A percentile compares a stretch with the other conserved stretches of the same genome.
Evolutionary conservation across 2,888 invertebrate genomes (phyloP).

Genomic region (Tanypteryx hageni): DNA sequence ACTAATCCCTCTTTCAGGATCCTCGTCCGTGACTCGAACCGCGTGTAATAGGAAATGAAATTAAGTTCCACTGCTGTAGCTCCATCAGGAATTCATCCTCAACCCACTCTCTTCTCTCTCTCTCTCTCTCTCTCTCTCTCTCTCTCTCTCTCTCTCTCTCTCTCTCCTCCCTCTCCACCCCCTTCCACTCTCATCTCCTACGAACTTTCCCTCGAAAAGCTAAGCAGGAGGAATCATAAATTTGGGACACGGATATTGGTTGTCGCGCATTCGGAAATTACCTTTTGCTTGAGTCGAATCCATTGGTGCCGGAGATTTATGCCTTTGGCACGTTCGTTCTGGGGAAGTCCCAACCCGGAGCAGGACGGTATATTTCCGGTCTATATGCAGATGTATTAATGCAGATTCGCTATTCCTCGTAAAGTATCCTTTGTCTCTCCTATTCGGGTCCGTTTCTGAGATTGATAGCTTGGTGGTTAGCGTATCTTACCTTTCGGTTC

Average conservation of each 20-base stretch:
- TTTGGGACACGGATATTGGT: slow-evolving; percentile 49
- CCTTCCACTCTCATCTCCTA: not conserved
- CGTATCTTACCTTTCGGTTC: not conserved
- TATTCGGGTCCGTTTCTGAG: not conserved
- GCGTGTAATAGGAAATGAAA: slow-evolving; percentile 19
- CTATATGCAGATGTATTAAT: not conserved
- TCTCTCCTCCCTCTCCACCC: not conserved
- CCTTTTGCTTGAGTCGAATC: slow-evolving; percentile 35
- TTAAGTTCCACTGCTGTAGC: slow-evolving; percentile 11
- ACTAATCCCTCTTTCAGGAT: not conserved
- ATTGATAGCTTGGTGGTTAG: not conserved
- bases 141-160: not conserved
- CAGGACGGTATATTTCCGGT: not conserved
- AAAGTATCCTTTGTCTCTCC: slow-evolving; percentile 5
- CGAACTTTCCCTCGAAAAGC: not conserved
- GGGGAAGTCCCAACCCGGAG: not conserved
- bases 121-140: not conserved
- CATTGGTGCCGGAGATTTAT: slow-evolving; percentile 14
- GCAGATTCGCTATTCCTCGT: slow-evolving; percentile 3
- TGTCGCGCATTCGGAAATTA: slow-evolving; percentile 59
- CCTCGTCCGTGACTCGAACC: not conserved
- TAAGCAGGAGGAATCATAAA: slow-evolving; percentile 53
- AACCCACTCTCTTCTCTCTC: no score
- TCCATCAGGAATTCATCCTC: not conserved
- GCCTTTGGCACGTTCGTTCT: not conserved